Conservation (phyloP, 2,888 invertebrate genomes). For the Hemicrepidius hirtus region DNA sequence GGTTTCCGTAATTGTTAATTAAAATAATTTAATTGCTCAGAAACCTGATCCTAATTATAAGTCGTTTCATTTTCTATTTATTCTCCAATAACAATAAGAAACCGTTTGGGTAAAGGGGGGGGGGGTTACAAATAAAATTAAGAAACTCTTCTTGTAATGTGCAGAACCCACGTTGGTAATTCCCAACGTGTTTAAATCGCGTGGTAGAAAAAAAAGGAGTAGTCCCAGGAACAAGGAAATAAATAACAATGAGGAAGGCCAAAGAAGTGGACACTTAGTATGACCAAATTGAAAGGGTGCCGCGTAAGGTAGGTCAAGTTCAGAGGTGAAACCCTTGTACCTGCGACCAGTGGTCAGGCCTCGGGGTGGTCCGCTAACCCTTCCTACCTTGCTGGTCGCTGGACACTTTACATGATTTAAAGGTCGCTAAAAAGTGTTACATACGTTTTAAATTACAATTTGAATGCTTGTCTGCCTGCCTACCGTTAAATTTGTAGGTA, state of each 20-base stretch:
- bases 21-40: no score
- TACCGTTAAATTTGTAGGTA: constrained; percentile 65
- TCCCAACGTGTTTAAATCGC: constrained; percentile 17
- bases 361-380: constrained; percentile 61
- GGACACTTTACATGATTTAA: constrained; percentile 66
- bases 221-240: constrained; percentile 59
- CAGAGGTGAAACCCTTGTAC: constrained; percentile 62
- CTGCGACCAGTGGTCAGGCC: constrained; percentile 62
- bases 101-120: no score
- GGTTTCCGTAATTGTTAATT: no score
- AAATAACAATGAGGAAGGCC: constrained; percentile 61
- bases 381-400: constrained; percentile 58
- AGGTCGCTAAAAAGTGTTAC: constrained; percentile 68
- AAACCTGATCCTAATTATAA: no score
- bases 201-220: constrained; percentile 2
- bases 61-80: no score
- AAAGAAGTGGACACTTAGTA: constrained; percentile 55
- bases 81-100: no score
- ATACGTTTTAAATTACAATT: constrained; percentile 66
- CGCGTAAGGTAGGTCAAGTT: constrained; percentile 62
- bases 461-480: constrained; percentile 64
- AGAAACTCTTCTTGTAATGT: no score
- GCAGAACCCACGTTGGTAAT: background rate
- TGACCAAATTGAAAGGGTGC: constrained; percentile 47
- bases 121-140: no score